These are phyloP conservation scores for Sebastes hubbsi DNA, from an alignment of 2,797 vertebrate genomes.

Conservation along the genomic window DNA sequence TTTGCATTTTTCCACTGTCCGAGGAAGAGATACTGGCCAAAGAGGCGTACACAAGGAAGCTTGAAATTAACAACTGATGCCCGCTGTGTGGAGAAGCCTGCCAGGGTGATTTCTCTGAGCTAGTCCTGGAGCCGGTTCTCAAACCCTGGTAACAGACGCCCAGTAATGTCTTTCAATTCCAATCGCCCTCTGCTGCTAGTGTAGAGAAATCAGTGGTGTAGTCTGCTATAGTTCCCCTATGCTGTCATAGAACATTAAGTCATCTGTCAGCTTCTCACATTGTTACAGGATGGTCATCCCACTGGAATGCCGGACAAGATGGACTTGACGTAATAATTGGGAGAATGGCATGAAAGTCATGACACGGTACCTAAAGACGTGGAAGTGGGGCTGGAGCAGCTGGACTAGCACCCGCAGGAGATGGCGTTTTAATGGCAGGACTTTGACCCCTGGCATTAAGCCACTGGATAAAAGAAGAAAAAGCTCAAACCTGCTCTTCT, in stretches of 20 bases:
- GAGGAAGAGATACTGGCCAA: neutral
- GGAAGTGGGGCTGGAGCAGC: neutral
- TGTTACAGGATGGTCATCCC: constrained; percentile 2
- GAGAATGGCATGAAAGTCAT: neutral
- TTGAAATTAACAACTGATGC: constrained; percentile 11
- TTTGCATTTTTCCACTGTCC: constrained; percentile 33
- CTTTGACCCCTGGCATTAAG: constrained; percentile 27
- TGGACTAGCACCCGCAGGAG: neutral
- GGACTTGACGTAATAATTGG: neutral
- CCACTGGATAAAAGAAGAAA: constrained; percentile 14
- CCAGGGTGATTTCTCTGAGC: constrained; percentile 11
- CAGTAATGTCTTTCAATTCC: neutral
- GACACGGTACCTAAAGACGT: neutral
- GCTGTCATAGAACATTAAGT: constrained; percentile 9
- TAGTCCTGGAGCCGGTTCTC: neutral
- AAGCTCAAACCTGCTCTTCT: constrained; percentile 12
- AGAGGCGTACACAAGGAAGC: neutral
- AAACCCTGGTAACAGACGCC: neutral
- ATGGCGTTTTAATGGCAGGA: neutral
- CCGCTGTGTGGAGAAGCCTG: neutral
- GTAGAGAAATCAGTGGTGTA: neutral
- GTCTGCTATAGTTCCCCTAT: neutral
- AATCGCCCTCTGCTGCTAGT: neutral
- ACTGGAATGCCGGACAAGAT: neutral
- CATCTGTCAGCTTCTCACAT: constrained; percentile 5